Base-by-base conservation (phyloP, 2,797 vertebrate genomes). In the Rhinogobio ventralis region DNA sequence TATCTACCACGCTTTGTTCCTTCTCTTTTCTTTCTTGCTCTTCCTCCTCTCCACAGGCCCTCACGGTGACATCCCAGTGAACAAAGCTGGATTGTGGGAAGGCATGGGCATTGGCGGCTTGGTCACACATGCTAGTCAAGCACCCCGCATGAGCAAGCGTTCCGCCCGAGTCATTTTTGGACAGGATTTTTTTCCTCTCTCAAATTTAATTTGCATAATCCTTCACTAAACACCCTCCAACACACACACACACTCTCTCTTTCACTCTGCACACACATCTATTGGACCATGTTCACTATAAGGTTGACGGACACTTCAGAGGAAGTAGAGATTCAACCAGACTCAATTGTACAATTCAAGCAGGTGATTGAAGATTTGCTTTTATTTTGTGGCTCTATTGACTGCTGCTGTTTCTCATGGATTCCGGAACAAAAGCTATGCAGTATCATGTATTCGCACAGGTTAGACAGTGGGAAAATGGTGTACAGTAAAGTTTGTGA, bases 151-250 rank as follows among this genome's bases (percentile, higher is more conserved):
- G 79, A 64, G 82, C 66, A 81, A 92, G 85, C 90, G 95, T 96
- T 96, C 95, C 96, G 95, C 96, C 95, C 95, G 92, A 96, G 94
- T 95, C 95, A 92, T 92, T 91, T 95, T 87, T 95, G 94, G 95
- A 96, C 94, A 95, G 94, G 90, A 92, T 92, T 87, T 91, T 90
- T 94, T 62, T 81, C 71, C 71, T 53, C 69, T 67, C 57, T 60
- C 69, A 85, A 74, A 80, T 73, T 67, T 86, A 1, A 82, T 85
- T 81, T 69, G 83, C 79, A 81, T 88, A 87, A 87, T 88, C 86
- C 86, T 73, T 85, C 81, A 17, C 86, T 88, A 86, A 85, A 82
- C 84, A 75, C 81, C 71, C 69, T 62, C 68, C 81, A 78, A 46
- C 85, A 55, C 51, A 49, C 28, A 28, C 80, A 19, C 75, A 25